These are phyloP conservation scores for Amphiprion ocellaris DNA, from an alignment of 2,113 vertebrate genomes.

Conservation along the genomic window DNA sequence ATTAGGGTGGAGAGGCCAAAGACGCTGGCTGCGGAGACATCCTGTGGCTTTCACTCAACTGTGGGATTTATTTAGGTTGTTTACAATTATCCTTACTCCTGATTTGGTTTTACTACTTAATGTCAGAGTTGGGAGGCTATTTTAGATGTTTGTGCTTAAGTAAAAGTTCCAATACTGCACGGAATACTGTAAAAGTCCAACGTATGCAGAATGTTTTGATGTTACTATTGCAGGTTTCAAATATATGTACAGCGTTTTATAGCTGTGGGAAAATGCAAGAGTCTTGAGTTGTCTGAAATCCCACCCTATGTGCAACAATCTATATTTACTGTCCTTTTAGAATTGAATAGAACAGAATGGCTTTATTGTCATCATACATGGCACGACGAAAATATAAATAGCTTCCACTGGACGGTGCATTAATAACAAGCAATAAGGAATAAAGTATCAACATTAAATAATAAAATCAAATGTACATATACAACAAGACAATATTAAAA, in stretches of 20 bases:
- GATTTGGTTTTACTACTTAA: slow-evolving; percentile 35
- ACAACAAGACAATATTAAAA: no score
- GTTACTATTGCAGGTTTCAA: neutral
- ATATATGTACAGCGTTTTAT: neutral
- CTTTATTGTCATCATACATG: no score
- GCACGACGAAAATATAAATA: no score
- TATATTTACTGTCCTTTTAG: neutral
- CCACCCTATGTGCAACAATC: neutral
- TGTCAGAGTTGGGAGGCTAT: neutral
- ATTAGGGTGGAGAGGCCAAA: slow-evolving; percentile 72
- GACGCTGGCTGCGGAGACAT: slow-evolving; percentile 49
- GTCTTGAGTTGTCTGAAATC: neutral
- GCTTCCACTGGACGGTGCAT: no score
- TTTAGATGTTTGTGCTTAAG: slow-evolving; percentile 34
- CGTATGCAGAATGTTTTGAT: neutral
- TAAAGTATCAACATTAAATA: no score
- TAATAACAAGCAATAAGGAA: no score
- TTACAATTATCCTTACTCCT: slow-evolving; percentile 48
- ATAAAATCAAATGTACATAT: no score
- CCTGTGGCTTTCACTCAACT: slow-evolving; percentile 49
- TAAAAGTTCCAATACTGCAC: slow-evolving; percentile 5
- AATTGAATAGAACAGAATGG: no score
- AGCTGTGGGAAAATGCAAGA: neutral
- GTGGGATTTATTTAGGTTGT: slow-evolving; percentile 67
- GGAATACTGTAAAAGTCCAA: slow-evolving; percentile 1